These are phyloP conservation scores for Lutraria rhynchaena DNA, from an alignment of 1,140 invertebrate genomes.

Conservation along the genomic window DNA sequence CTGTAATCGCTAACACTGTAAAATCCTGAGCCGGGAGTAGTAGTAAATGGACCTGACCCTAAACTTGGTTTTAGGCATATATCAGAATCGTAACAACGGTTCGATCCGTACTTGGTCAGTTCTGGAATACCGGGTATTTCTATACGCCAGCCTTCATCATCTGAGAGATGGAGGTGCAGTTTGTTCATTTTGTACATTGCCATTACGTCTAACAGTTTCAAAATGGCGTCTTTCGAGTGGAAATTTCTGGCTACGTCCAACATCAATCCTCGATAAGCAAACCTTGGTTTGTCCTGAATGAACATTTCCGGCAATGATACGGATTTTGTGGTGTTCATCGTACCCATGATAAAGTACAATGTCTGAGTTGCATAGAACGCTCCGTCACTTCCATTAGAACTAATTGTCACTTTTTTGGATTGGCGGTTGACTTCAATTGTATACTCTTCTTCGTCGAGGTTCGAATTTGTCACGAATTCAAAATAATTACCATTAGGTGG, in stretches of 20 bases:
- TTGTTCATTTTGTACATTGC: constrained; percentile 77
- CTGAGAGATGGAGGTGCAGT: constrained; percentile 78
- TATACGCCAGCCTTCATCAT: constrained; percentile 80
- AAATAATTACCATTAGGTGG: not conserved
- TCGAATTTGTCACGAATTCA: not conserved
- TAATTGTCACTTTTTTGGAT: constrained; percentile 42
- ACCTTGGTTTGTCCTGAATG: constrained; percentile 67
- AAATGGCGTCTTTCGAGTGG: constrained; percentile 67
- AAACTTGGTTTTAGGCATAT: constrained; percentile 72
- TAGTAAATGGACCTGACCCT: constrained; percentile 72
- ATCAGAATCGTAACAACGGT: constrained; percentile 67
- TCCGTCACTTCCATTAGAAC: constrained; percentile 39
- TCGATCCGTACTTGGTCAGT: constrained; percentile 75
- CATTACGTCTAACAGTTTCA: constrained; percentile 76
- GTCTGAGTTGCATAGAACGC: constrained; percentile 70
- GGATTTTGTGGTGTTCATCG: not conserved
- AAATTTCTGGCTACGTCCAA: constrained; percentile 80
- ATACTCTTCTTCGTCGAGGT: constrained; percentile 58
- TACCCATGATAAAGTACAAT: constrained; percentile 56
- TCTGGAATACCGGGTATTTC: constrained; percentile 76
- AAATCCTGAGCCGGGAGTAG: constrained; percentile 67
- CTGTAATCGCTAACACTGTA: constrained; percentile 71
- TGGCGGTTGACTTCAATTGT: constrained; percentile 53
- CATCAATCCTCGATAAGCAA: constrained; percentile 77
- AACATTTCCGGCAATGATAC: constrained; percentile 37